phyloP scores from a whole-genome alignment of 2,797 vertebrate genomes.

The Syncerus caffer region DNA sequence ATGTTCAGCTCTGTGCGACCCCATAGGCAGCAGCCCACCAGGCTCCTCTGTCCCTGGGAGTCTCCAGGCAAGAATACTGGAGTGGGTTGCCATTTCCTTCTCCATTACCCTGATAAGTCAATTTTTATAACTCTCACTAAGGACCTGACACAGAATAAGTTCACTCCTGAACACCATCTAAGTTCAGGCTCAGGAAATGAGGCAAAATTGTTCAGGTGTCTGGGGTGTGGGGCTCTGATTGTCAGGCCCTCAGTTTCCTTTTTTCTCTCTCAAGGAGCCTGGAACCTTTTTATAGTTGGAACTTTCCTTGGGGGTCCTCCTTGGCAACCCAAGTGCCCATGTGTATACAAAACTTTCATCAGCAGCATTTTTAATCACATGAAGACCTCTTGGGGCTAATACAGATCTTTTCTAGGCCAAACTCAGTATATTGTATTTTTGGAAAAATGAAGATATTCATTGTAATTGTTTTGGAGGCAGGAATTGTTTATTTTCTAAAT shows the following conservation, averaged over 20 bases:
- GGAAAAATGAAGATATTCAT: constrained; percentile 25
- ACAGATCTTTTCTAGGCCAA: not conserved
- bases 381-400: not conserved
- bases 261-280: not conserved
- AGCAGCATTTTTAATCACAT: not conserved
- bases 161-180: not conserved
- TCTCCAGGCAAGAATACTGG: not conserved
- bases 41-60: not conserved
- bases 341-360: not conserved
- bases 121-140: not conserved
- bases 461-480: not conserved
- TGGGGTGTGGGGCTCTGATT: not conserved
- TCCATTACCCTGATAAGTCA: not conserved
- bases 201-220: not conserved
- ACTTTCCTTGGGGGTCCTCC: not conserved
- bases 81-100: not conserved
- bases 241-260: not conserved
- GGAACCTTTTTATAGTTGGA: not conserved
- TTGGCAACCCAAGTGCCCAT: not conserved
- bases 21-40: not conserved
- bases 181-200: not conserved
- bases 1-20: not conserved
- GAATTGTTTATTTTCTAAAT: not conserved
- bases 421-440: not conserved
- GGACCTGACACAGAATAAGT: not conserved